A percentile compares a stretch with the other conserved stretches of the same genome.
These are phyloP conservation scores for Girardinichthys multiradiatus DNA, from an alignment of 2,113 vertebrate genomes.

Conservation along the genomic window DNA sequence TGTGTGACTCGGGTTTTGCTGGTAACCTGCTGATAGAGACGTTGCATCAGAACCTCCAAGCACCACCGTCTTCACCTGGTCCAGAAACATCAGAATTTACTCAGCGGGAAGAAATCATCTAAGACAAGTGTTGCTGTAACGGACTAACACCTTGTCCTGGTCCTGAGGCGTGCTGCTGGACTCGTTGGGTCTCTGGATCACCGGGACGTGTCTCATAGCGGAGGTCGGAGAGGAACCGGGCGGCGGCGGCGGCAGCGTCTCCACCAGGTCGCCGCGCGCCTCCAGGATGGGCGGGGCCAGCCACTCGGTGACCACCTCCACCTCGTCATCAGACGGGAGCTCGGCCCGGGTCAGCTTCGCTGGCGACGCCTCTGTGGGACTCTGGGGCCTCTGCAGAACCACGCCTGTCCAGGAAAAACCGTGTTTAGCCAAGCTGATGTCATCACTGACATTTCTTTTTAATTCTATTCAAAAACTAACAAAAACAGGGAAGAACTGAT, in stretches of 20 bases:
- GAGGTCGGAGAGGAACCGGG: conserved; percentile 16
- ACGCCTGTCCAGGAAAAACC: conserved; percentile 53
- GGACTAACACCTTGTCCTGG: conserved; percentile 9
- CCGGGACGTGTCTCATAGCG: conserved; percentile 54
- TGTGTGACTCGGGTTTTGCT: background rate
- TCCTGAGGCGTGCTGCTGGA: background rate
- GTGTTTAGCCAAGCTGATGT: background rate
- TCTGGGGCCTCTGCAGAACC: conserved; percentile 56
- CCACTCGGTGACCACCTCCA: conserved; percentile 83
- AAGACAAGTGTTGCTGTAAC: no score
- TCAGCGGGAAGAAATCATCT: no score
- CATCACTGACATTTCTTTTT: no score
- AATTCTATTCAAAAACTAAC: no score
- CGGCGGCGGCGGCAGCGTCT: conserved; percentile 13
- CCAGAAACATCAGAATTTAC: no score
- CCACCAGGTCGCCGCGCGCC: conserved; percentile 28
- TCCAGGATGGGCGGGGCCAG: conserved; percentile 57
- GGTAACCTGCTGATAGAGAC: conserved; percentile 1
- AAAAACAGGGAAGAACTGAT: no score
- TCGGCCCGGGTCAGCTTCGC: conserved; percentile 60
- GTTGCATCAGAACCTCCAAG: background rate
- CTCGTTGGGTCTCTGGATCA: conserved; percentile 76
- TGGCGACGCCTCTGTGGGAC: background rate
- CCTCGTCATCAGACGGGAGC: conserved; percentile 76
- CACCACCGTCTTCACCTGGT: conserved; percentile 6